phyloP scores from a whole-genome alignment of 2,113 vertebrate species.

The Sus scrofa region T2T-Sscrofa CM000816.6:37635501-37636000 shows the following conservation, averaged over 20 bases:
- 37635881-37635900: slow-evolving; percentile 54
- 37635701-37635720: neutral
- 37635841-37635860: neutral
- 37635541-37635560: too few species aligned
- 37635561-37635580: too few species aligned
- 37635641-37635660: neutral
- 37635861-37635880: neutral
- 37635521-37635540: too few species aligned
- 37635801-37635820: neutral
- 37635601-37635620: slow-evolving; percentile 23
- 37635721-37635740: neutral
- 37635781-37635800: slow-evolving; percentile 40
- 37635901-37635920: neutral
- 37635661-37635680: neutral
- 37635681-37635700: slow-evolving; percentile 1
- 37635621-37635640: neutral
- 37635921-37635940: slow-evolving; percentile 20
- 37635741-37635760: neutral
- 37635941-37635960: neutral
- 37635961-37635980: neutral
- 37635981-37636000: neutral
- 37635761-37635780: neutral
- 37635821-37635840: neutral
- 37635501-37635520: too few species aligned
- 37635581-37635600: neutral